Evolutionary conservation across 2,888 invertebrate genomes (phyloP).

Genomic region (Periphyllus acericola): DNA sequence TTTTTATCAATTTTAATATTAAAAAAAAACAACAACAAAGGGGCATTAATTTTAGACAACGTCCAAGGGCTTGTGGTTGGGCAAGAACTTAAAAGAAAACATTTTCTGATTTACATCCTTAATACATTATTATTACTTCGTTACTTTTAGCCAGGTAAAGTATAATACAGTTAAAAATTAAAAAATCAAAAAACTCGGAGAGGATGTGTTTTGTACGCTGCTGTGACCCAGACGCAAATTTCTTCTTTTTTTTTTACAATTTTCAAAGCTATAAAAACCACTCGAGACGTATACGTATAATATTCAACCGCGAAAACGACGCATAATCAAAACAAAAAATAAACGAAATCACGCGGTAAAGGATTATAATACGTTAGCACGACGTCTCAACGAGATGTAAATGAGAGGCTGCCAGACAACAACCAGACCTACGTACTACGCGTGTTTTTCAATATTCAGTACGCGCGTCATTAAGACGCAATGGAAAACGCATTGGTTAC

Average conservation of each 20-base stretch:
- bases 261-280: conserved; percentile 1
- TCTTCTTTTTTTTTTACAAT: background rate
- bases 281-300: background rate
- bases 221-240: background rate
- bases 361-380: background rate
- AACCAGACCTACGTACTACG: background rate
- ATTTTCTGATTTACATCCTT: background rate
- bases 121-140: background rate
- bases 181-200: background rate
- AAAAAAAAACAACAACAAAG: background rate
- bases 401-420: background rate
- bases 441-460: background rate
- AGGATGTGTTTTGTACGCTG: background rate
- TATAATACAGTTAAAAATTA: background rate
- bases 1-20: background rate
- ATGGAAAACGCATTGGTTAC: conserved; percentile 1
- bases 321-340: background rate
- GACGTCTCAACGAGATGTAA: background rate
- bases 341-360: background rate
- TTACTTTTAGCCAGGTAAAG: background rate
- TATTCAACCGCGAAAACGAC: background rate
- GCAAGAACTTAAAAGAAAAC: background rate
- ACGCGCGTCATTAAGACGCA: conserved; percentile 15
- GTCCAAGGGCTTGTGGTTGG: background rate
- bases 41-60: background rate